Conservation (phyloP, 1,140 invertebrate genomes). For the Parasteatoda tepidariorum region DNA sequence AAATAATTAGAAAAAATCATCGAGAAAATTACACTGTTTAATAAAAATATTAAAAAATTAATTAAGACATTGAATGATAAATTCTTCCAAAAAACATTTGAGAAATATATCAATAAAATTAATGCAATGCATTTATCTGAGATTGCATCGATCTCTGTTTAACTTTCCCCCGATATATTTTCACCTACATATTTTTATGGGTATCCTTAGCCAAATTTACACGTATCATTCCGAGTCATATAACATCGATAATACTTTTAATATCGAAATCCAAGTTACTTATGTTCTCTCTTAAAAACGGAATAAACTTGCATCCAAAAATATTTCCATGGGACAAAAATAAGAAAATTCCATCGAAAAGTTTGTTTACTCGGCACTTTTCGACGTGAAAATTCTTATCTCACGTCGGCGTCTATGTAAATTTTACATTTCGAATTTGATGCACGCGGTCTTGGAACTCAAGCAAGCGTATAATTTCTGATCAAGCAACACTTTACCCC, state of each 20-base stretch:
- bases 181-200: too few relatives aligned
- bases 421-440: constrained; percentile 57
- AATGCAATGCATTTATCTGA: too few relatives aligned
- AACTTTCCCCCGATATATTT: too few relatives aligned
- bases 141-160: too few relatives aligned
- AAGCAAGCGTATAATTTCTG: constrained; percentile 58
- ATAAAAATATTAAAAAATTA: too few relatives aligned
- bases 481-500: constrained; percentile 37
- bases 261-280: constrained; percentile 2
- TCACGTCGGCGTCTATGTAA: constrained; percentile 39
- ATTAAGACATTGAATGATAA: too few relatives aligned
- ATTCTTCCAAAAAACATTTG: too few relatives aligned
- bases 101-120: too few relatives aligned
- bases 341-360: constrained; percentile 3
- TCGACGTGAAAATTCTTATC: constrained; percentile 30
- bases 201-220: too few relatives aligned
- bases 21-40: too few relatives aligned
- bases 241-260: not conserved
- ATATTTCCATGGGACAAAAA: constrained; percentile 23
- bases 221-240: constrained; percentile 7
- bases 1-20: too few relatives aligned
- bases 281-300: not conserved
- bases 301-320: constrained; percentile 1
- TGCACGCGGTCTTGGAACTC: constrained; percentile 35
- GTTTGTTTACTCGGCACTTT: constrained; percentile 39